Conservation (phyloP, 2,888 invertebrate genomes). For the Rhyacophila evoluta region DNA sequence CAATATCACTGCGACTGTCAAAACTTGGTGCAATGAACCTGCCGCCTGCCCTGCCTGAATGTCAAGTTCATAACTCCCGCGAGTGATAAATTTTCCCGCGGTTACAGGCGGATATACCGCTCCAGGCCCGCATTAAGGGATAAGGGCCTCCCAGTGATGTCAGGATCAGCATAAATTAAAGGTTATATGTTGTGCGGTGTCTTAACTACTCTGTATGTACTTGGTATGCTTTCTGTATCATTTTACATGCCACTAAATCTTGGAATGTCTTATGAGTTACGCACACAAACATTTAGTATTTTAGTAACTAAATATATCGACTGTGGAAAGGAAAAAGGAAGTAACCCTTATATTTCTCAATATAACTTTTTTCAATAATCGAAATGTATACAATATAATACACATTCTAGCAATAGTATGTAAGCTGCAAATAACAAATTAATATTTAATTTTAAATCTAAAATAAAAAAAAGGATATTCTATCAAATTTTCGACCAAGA, state of each 20-base stretch:
- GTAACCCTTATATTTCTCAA: no score
- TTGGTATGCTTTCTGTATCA: not conserved
- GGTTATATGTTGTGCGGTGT: not conserved
- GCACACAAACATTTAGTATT: not conserved
- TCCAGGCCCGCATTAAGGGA: not conserved
- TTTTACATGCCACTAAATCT: not conserved
- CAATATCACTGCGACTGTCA: not conserved
- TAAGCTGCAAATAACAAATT: not conserved
- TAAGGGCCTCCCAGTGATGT: not conserved
- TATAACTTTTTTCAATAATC: not conserved
- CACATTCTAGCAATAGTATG: not conserved
- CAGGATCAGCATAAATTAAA: not conserved
- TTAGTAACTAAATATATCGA: not conserved
- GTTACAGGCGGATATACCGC: not conserved
- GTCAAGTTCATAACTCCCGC: not conserved
- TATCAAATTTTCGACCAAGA: no score
- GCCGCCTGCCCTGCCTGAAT: not conserved
- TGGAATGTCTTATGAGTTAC: not conserved
- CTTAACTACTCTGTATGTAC: not conserved
- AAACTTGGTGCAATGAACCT: not conserved
- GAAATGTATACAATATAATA: not conserved
- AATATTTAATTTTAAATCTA: not conserved
- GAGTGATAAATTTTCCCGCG: not conserved
- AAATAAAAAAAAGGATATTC: not conserved
- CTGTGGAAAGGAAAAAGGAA: no score